These are phyloP conservation scores for Nomada goodeniana DNA, from an alignment of 2,888 invertebrate genomes.

Conservation along the genomic window DNA sequence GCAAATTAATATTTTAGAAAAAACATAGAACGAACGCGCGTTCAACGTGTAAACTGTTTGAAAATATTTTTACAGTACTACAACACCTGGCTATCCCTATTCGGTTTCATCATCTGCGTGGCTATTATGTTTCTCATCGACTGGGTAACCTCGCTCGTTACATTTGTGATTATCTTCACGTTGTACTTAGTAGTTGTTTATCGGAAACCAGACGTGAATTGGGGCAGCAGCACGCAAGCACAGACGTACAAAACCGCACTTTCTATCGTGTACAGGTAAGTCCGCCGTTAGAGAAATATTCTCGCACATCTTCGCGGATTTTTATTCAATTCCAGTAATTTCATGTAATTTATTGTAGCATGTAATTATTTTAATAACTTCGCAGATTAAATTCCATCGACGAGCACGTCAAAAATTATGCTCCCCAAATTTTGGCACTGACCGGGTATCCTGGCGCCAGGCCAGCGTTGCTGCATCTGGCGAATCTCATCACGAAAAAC, in stretches of 20 bases:
- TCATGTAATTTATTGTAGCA: too few species aligned
- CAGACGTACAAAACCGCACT: conserved; percentile 97
- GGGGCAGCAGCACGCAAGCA: conserved; percentile 98
- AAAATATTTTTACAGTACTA: conserved; percentile 89
- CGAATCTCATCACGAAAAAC: conserved; percentile 95
- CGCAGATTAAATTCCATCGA: conserved; percentile 91
- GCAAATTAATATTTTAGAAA: not conserved
- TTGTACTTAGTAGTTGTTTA: conserved; percentile 97
- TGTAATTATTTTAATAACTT: not conserved
- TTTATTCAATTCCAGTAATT: not conserved
- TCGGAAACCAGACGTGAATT: conserved; percentile 98
- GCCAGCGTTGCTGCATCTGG: conserved; percentile 96
- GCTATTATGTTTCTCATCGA: conserved; percentile 97
- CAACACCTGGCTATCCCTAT: conserved; percentile 95
- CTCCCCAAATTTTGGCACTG: conserved; percentile 95
- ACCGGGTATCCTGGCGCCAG: conserved; percentile 93
- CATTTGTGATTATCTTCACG: conserved; percentile 94
- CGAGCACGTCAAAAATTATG: conserved; percentile 99
- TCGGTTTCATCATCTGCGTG: conserved; percentile 93
- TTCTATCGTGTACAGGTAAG: conserved; percentile 89
- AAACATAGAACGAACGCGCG: too few species aligned
- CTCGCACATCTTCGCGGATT: not conserved
- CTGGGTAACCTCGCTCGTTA: conserved; percentile 96
- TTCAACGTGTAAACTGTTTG: too few species aligned
- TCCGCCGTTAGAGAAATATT: not conserved